phyloP scores from a whole-genome alignment of 2,113 vertebrate species.

The Pseudolaguvia tuberculata region DNA sequence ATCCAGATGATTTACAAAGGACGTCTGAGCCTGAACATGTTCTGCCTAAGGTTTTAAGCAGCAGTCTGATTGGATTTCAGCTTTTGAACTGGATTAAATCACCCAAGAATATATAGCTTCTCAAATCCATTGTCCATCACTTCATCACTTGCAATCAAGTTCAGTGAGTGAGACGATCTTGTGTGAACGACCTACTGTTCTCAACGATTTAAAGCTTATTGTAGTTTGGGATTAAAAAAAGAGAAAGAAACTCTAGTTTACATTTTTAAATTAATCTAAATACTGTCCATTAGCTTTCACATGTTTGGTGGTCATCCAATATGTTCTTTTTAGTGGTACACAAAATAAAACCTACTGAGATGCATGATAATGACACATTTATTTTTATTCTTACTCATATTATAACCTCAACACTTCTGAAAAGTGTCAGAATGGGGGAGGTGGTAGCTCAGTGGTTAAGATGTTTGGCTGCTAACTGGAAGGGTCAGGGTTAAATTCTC shows the following conservation, averaged over 20 bases:
- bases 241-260: not conserved
- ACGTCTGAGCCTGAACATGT: not conserved
- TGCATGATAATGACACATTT: too few species aligned
- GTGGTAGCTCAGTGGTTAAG: too few species aligned
- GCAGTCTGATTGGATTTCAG: too few species aligned
- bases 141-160: constrained; percentile 24
- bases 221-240: not conserved
- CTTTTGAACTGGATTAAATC: constrained; percentile 10
- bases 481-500: too few species aligned
- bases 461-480: too few species aligned
- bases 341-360: too few species aligned
- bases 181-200: constrained; percentile 4
- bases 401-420: too few species aligned
- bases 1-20: not conserved
- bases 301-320: too few species aligned
- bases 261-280: not conserved
- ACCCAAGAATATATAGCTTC: not conserved
- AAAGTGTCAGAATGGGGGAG: too few species aligned
- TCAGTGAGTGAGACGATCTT: not conserved
- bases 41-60: not conserved
- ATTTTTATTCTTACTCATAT: too few species aligned
- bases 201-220: not conserved
- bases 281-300: not conserved
- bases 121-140: not conserved
- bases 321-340: too few species aligned